phyloP scores from a whole-genome alignment of 2,888 invertebrate species.

The Xestoiulus laeticollis region DNA sequence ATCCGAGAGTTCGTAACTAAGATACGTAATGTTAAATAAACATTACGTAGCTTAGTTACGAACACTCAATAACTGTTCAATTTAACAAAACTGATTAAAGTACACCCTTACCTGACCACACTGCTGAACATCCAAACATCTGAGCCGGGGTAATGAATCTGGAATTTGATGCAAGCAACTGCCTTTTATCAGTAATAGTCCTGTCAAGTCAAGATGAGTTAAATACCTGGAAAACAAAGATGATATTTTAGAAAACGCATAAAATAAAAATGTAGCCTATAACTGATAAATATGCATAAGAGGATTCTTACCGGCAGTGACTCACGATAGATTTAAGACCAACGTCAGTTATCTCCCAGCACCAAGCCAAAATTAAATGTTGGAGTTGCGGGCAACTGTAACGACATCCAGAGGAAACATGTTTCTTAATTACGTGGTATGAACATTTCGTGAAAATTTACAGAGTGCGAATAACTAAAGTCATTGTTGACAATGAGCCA shows the following conservation, averaged over 20 bases:
- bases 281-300: no score
- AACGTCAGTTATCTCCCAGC: constrained; percentile 57
- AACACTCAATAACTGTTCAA: no score
- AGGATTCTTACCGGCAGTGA: constrained; percentile 53
- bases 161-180: constrained; percentile 54
- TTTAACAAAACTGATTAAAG: no score
- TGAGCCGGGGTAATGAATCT: constrained; percentile 54
- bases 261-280: no score
- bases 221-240: not conserved
- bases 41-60: no score
- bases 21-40: no score
- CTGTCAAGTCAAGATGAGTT: not conserved
- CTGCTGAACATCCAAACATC: constrained; percentile 57
- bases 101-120: constrained; percentile 52
- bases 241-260: not conserved
- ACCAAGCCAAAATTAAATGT: constrained; percentile 56
- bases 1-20: no score
- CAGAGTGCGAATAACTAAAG: no score
- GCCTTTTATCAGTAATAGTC: not conserved
- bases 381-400: constrained; percentile 54
- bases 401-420: not conserved
- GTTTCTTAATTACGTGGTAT: not conserved
- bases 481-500: no score
- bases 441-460: no score
- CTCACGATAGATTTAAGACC: constrained; percentile 55